Conservation (phyloP, 2,797 vertebrate genomes). For the Momotus momota region DNA sequence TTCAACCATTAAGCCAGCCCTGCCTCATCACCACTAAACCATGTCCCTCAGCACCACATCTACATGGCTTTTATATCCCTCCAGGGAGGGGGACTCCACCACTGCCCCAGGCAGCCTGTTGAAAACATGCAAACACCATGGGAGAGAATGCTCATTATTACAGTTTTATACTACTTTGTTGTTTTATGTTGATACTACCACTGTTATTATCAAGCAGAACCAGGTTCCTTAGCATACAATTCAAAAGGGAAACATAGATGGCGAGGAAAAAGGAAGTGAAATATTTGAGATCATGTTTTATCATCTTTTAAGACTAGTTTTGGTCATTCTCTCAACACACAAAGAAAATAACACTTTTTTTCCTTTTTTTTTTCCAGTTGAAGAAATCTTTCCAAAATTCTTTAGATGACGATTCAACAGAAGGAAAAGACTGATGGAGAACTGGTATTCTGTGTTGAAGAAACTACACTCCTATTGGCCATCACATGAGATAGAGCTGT, state of each 20-base stretch:
- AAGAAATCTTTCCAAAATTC: constrained; percentile 55
- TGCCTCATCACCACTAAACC: background rate
- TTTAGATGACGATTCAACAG: background rate
- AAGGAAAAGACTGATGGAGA: constrained; percentile 8
- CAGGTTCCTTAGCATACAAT: background rate
- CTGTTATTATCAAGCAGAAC: background rate
- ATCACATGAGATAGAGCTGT: background rate
- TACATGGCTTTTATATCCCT: background rate
- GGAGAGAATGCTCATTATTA: background rate
- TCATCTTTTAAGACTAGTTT: background rate
- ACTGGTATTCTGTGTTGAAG: background rate
- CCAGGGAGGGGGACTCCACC: background rate
- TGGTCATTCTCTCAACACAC: background rate
- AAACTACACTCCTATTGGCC: background rate
- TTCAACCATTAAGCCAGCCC: background rate
- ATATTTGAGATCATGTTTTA: background rate
- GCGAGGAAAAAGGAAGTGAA: background rate
- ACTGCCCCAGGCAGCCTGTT: background rate
- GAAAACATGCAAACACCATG: background rate
- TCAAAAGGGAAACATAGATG: background rate
- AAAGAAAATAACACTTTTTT: background rate
- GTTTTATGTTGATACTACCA: background rate
- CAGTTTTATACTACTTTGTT: background rate
- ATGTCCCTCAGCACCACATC: background rate
- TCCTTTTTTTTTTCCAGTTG: background rate